These are phyloP conservation scores for Grammatotria lemairii DNA, from an alignment of 2,113 vertebrate species.

Conservation along the genomic window DNA sequence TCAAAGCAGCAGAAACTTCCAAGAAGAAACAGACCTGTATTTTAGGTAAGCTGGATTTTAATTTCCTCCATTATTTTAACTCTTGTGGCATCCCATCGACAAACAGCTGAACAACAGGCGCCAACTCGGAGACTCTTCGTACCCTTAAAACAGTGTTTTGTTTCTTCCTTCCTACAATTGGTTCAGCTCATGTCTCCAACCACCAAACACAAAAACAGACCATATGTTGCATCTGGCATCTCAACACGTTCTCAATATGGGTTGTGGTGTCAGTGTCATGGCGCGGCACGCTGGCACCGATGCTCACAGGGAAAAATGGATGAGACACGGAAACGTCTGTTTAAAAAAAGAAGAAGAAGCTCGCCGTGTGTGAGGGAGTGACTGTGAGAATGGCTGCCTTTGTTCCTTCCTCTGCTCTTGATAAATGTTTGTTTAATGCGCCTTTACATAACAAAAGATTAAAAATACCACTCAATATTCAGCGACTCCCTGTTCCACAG, in stretches of 20 bases:
- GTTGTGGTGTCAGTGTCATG: not conserved
- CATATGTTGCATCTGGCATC: not conserved
- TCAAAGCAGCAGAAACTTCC: not conserved
- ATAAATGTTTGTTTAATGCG: constrained; percentile 52
- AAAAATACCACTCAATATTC: constrained; percentile 48
- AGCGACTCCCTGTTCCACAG: constrained; percentile 20
- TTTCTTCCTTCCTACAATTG: not conserved
- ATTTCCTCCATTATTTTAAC: not conserved
- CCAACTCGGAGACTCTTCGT: not conserved
- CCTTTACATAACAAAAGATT: constrained; percentile 55
- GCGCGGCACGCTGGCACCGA: not conserved
- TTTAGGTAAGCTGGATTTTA: not conserved
- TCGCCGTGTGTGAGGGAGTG: not conserved
- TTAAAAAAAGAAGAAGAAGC: not conserved
- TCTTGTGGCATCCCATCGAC: not conserved
- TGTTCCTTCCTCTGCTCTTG: constrained; percentile 22
- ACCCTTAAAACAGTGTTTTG: not conserved
- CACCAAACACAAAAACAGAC: not conserved
- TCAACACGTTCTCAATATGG: not conserved
- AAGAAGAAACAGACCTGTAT: not conserved
- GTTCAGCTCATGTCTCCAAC: not conserved
- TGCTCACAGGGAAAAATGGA: not conserved
- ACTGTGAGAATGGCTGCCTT: not conserved
- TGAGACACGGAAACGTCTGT: not conserved
- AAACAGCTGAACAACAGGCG: not conserved